phyloP scores from a whole-genome alignment of 35 echinoderm and acorn worm genomes.

The Holothuria glaberrima region DNA sequence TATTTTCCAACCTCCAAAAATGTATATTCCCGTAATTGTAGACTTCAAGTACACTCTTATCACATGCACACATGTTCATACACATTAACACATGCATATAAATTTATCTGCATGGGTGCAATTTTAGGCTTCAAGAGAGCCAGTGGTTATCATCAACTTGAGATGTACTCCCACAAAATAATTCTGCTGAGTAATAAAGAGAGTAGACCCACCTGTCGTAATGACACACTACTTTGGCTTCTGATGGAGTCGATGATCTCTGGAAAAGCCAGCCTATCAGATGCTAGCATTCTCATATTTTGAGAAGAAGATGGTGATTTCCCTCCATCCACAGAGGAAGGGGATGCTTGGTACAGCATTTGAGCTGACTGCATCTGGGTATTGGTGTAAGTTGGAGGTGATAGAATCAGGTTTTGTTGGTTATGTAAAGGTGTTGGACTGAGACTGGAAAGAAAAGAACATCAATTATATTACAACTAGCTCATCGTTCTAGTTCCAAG shows the following conservation, averaged over 20 bases:
- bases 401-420: not conserved
- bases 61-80: no score
- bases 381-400: not conserved
- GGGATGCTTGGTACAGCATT: not conserved
- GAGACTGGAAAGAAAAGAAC: not conserved
- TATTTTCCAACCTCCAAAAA: no score
- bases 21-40: no score
- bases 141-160: not conserved
- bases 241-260: constrained; percentile 2
- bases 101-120: not conserved
- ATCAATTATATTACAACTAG: no score
- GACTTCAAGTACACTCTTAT: no score
- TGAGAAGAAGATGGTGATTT: constrained; percentile 4
- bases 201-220: not conserved
- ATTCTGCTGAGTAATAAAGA: not conserved
- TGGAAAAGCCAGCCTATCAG: constrained; percentile 7
- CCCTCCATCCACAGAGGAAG: not conserved
- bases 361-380: not conserved
- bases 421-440: not conserved
- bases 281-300: not conserved
- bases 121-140: not conserved
- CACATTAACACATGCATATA: not conserved
- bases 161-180: not conserved
- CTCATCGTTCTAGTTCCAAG: no score
- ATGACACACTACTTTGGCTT: not conserved